phyloP scores from a whole-genome alignment of 2,888 invertebrate species.

The Deroplatys truncata region DNA sequence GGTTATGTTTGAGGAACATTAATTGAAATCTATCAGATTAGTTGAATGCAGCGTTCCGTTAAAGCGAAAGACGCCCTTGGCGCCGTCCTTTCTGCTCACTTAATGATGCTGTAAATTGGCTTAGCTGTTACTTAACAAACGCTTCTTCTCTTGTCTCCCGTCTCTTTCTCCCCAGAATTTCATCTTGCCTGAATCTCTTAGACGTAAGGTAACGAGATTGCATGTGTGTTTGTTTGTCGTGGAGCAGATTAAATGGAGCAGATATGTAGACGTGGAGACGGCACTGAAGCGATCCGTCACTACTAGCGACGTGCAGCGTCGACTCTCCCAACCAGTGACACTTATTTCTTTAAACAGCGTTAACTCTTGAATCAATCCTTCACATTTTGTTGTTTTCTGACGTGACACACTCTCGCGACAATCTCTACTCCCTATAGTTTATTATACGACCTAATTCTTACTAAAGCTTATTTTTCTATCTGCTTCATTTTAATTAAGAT shows the following conservation, averaged over 20 bases:
- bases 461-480: too few relatives aligned
- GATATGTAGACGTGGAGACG: too few relatives aligned
- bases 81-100: background rate
- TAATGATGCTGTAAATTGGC: background rate
- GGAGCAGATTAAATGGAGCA: background rate
- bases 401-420: too few relatives aligned
- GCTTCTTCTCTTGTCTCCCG: background rate
- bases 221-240: background rate
- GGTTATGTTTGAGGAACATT: too few relatives aligned
- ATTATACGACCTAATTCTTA: too few relatives aligned
- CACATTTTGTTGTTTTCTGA: too few relatives aligned
- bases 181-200: background rate
- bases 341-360: background rate
- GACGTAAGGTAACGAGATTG: background rate
- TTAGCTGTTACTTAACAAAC: background rate
- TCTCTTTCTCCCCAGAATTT: background rate
- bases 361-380: too few relatives aligned
- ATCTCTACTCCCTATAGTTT: too few relatives aligned
- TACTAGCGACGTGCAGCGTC: background rate
- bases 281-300: background rate
- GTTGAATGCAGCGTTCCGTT: too few relatives aligned
- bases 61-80: background rate
- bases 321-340: background rate
- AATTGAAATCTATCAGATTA: too few relatives aligned
- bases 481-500: too few relatives aligned